Percentiles rank a stretch among this genome's conserved stretches.
Evolutionary conservation across 2,113 vertebrate species (phyloP).

Genomic region (Ailurus styani): DNA sequence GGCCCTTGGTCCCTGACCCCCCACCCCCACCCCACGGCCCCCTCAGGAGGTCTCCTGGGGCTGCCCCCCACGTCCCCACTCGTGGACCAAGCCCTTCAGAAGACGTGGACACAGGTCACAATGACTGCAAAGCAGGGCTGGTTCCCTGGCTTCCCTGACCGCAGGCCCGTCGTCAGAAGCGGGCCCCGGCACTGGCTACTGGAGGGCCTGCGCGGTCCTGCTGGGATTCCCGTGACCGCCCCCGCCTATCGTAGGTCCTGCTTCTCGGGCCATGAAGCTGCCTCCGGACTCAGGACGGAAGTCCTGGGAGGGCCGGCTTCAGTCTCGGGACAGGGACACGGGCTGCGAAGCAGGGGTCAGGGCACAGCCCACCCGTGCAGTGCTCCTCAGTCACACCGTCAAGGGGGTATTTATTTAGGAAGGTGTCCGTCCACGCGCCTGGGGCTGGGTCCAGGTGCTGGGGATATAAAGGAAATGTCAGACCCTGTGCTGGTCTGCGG

Average conservation of each 20-base stretch:
- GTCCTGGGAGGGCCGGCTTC: background rate
- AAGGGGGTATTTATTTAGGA: background rate
- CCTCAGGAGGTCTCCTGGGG: rapidly evolving
- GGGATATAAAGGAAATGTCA: background rate
- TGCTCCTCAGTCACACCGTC: background rate
- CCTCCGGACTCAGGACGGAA: background rate
- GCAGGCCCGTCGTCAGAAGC: background rate
- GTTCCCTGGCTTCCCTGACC: background rate
- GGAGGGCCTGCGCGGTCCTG: background rate
- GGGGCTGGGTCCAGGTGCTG: too few relatives aligned
- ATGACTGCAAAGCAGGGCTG: background rate
- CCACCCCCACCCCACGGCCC: background rate
- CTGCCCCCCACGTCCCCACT: rapidly evolving
- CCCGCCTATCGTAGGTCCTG: background rate
- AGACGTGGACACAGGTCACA: too few relatives aligned
- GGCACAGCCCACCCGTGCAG: rapidly evolving
- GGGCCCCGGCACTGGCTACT: rapidly evolving
- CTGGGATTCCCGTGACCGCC: too few relatives aligned
- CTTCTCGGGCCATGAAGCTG: background rate
- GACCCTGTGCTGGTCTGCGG: background rate
- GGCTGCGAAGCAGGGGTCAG: background rate
- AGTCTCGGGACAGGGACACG: background rate
- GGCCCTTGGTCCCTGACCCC: background rate
- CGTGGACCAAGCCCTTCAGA: background rate
- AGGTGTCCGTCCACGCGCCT: background rate